Conservation (phyloP, 1,140 invertebrate species). For the Zaprionus capensis region DNA sequence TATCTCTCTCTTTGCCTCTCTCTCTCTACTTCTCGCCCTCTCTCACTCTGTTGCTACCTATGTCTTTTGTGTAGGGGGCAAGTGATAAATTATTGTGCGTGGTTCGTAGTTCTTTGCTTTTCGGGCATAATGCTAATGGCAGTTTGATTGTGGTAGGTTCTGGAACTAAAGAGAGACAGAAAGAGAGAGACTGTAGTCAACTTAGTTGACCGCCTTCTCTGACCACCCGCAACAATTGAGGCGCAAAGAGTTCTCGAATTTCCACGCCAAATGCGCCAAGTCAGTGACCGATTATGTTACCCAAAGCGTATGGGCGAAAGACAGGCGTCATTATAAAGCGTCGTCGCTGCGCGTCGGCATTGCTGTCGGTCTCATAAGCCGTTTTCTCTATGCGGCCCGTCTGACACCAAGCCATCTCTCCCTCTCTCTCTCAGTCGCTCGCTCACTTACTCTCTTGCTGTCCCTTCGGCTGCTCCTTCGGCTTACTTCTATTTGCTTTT, state of each 20-base stretch:
- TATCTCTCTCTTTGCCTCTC: not conserved
- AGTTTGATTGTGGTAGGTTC: constrained; percentile 70
- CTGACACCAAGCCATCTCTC: constrained; percentile 14
- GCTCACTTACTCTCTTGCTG: not conserved
- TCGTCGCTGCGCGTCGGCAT: constrained; percentile 30
- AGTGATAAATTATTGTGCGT: constrained; percentile 71
- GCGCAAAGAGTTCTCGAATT: constrained; percentile 77
- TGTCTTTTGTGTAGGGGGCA: not conserved
- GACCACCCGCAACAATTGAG: constrained; percentile 71
- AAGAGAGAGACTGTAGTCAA: constrained; percentile 16
- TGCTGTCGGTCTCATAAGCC: constrained; percentile 46
- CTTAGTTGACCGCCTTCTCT: constrained; percentile 31
- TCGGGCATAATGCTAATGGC: constrained; percentile 48
- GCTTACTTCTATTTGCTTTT: constrained; percentile 65
- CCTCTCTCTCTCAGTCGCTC: not conserved
- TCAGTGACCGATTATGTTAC: constrained; percentile 83
- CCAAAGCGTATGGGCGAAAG: constrained; percentile 67
- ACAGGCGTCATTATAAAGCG: constrained; percentile 74
- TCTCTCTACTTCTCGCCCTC: not conserved
- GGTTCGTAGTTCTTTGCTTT: constrained; percentile 41
- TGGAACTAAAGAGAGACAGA: not conserved
- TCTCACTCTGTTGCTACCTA: not conserved
- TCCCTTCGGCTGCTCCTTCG: constrained; percentile 43
- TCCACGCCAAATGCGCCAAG: constrained; percentile 77
- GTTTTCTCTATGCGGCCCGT: constrained; percentile 27